Base-by-base conservation (phyloP, 2,113 vertebrate species). In the Corythaixoides concolor region DNA sequence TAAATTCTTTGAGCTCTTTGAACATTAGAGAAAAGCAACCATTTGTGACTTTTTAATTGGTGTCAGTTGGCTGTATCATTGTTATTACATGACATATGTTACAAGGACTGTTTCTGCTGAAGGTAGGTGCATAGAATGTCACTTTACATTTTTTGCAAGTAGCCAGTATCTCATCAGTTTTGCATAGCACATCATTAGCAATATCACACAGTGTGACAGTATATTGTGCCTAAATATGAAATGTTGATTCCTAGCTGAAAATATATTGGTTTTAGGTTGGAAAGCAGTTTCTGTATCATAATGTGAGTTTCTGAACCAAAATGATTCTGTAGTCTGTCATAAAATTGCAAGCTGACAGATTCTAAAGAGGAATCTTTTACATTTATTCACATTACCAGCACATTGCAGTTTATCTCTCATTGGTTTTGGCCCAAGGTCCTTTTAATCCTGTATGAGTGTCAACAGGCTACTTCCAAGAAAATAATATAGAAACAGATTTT, bases 1-100 rank as follows among this genome's bases (percentile, higher is more conserved):
- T 86, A 92, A 80, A 93, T 94, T 94, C 86, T 91, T 92, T 58
- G 86, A 96, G 86, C 75, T 78, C 82, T 94, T 84, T 92, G 52
- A 96, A 94, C 93, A 88, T 91, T 94, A 93, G 68, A 95, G 82
- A 89, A 95, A 89, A 96, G 95, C 94, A 97, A 81, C 81, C 95
- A 96, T 70, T 94, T 97, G 95, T 96, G 96, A 97, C 94, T 95
- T 97, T 96, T 97, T 97, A 97, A 97, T 97, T 97, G 96, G 92
- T 94, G 94, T 91, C 96, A 96, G 94, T 93, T 92, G 91, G 63
- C 75, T 96, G 75, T 93, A 91, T 95, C 95, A 97, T 96, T 90
- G 94, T 92, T 95, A 90, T 78, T 95, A 92, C 87, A 95, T 96
- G 95, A 94, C 90, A 96, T 90, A 90, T 86, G 88, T 97, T 97